These are phyloP conservation scores for Xyrauchen texanus DNA, from an alignment of 2,113 vertebrate genomes.

Conservation along the genomic window DNA sequence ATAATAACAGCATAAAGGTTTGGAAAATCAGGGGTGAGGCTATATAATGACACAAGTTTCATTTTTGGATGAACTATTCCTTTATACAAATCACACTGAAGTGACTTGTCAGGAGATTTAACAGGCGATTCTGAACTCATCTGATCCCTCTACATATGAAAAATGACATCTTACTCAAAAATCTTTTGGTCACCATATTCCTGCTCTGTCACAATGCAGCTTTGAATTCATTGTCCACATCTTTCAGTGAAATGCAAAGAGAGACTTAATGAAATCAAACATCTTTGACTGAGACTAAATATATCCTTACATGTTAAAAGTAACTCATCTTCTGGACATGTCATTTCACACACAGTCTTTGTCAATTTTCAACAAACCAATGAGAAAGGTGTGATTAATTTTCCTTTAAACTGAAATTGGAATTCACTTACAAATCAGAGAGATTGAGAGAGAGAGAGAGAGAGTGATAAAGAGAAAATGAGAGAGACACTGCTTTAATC, in stretches of 20 bases:
- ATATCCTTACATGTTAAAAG: neutral
- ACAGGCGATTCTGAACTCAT: too few relatives aligned
- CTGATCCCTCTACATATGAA: too few relatives aligned
- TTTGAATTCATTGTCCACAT: neutral
- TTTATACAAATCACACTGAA: too few relatives aligned
- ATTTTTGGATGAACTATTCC: too few relatives aligned
- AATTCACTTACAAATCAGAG: constrained; percentile 14
- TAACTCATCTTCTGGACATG: too few relatives aligned
- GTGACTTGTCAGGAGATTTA: too few relatives aligned
- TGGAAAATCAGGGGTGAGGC: too few relatives aligned
- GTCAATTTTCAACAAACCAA: neutral
- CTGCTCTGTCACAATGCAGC: neutral
- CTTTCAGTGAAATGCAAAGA: too few relatives aligned
- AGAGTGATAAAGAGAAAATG: neutral
- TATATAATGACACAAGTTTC: too few relatives aligned
- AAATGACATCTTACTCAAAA: too few relatives aligned
- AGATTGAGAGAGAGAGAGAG: neutral
- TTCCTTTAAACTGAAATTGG: neutral
- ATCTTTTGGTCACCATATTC: neutral
- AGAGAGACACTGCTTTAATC: neutral
- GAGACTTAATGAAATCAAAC: neutral
- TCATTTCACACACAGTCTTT: too few relatives aligned
- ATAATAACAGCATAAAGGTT: too few relatives aligned
- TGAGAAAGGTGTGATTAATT: neutral
- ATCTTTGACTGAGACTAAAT: neutral